These are phyloP conservation scores for Habropoda laboriosa DNA, from an alignment of 1,140 invertebrate species.

Conservation along the genomic window DNA sequence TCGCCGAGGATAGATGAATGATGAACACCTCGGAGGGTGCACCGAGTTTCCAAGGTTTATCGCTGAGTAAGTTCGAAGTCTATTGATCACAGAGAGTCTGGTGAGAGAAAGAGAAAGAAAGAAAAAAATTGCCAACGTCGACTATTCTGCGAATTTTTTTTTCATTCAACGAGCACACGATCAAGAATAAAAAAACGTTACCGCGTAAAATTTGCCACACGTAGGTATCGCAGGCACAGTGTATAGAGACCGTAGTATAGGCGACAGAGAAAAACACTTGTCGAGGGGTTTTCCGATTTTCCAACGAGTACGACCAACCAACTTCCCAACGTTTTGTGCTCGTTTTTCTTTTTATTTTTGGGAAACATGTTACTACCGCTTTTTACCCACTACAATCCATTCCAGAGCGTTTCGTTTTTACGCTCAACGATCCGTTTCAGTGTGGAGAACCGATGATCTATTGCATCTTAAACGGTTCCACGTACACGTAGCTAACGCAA, in stretches of 20 bases:
- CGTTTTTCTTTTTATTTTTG: not conserved
- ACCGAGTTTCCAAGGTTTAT: not conserved
- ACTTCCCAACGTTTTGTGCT: not conserved
- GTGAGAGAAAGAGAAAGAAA: too few relatives aligned
- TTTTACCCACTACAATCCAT: too few relatives aligned
- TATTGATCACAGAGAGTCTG: not conserved
- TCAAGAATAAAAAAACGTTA: not conserved
- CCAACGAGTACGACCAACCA: not conserved
- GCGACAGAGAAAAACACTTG: not conserved
- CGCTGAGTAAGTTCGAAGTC: not conserved
- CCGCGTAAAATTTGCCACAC: not conserved
- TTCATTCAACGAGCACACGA: too few relatives aligned
- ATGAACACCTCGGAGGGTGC: not conserved
- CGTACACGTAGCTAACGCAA: too few relatives aligned
- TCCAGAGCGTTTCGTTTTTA: not conserved
- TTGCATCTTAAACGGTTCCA: not conserved
- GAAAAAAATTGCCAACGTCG: too few relatives aligned
- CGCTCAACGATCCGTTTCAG: not conserved
- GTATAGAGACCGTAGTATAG: not conserved
- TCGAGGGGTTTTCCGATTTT: not conserved
- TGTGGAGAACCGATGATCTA: too few relatives aligned
- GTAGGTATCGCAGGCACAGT: not conserved
- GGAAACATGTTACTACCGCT: not conserved
- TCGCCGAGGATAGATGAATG: not conserved
- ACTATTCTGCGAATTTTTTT: not conserved